Evolutionary conservation across 1,140 invertebrate species (phyloP).

Genomic region (Scylla paramamosain): DNA sequence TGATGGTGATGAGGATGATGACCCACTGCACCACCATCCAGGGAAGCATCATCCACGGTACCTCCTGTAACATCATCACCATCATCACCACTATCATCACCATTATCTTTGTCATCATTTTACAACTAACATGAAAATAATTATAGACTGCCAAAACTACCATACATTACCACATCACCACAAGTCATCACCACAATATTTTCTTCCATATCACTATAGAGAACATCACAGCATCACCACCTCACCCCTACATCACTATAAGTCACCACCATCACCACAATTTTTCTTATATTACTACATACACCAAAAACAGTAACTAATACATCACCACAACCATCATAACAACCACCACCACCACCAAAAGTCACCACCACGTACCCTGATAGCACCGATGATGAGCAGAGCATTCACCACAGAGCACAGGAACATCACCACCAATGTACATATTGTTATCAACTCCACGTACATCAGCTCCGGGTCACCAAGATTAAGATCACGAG

Average conservation of each 20-base stretch:
- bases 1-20: slow-evolving; percentile 64
- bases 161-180: no score
- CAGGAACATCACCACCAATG: slow-evolving; percentile 64
- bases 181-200: no score
- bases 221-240: no score
- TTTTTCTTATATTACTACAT: no score
- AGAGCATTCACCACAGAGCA: slow-evolving; percentile 52
- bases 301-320: no score
- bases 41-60: slow-evolving; percentile 61
- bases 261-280: no score
- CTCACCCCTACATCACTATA: no score
- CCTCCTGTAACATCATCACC: slow-evolving; percentile 45
- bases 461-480: slow-evolving; percentile 64
- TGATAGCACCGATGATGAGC: slow-evolving; percentile 45
- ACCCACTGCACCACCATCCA: slow-evolving; percentile 72
- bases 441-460: slow-evolving; percentile 54
- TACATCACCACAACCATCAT: no score
- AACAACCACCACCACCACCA: no score
- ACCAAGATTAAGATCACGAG: slow-evolving; percentile 25
- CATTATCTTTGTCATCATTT: neutral
- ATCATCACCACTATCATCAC: neutral
- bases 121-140: neutral
- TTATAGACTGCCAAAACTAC: neutral
- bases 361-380: slow-evolving; percentile 33
- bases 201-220: no score